These are phyloP conservation scores for Scytalopus superciliaris DNA, from an alignment of 2,113 vertebrate species.

Conservation along the genomic window DNA sequence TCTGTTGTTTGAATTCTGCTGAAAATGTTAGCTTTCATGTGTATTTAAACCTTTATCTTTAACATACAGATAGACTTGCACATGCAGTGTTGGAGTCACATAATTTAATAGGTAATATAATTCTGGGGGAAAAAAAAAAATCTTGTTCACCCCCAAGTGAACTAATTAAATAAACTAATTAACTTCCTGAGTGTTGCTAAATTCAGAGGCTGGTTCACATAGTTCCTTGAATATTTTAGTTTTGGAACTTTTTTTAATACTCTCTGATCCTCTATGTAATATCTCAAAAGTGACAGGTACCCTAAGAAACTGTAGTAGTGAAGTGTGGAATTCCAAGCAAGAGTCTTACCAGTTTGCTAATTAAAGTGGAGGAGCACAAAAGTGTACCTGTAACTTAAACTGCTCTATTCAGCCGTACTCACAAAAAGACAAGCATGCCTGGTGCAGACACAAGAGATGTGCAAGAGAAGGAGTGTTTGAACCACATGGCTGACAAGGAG, in stretches of 20 bases:
- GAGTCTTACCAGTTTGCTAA: slow-evolving; percentile 49
- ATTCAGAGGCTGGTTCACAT: background rate
- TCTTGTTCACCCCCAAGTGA: background rate
- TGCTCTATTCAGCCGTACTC: background rate
- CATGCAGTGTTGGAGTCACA: slow-evolving; percentile 4
- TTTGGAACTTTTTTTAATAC: background rate
- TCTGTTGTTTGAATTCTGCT: slow-evolving; percentile 60
- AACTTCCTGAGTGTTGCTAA: background rate
- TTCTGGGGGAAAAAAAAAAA: background rate
- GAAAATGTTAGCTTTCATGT: slow-evolving; percentile 34
- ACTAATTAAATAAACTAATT: slow-evolving; percentile 59
- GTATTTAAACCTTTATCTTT: slow-evolving; percentile 74
- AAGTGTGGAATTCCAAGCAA: slow-evolving; percentile 71
- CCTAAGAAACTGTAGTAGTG: slow-evolving; percentile 53
- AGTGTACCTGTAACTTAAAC: background rate
- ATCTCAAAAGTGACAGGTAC: slow-evolving; percentile 34
- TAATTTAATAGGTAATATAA: slow-evolving; percentile 37
- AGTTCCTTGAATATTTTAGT: no score
- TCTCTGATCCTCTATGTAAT: background rate
- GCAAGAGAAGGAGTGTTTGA: background rate
- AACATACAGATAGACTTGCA: slow-evolving; percentile 40
- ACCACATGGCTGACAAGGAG: background rate
- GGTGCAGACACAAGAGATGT: background rate
- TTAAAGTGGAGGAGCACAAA: slow-evolving; percentile 29
- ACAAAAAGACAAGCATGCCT: slow-evolving; percentile 53